Evolutionary conservation across 2,888 invertebrate species (phyloP).

Genomic region (Holacanthella duospinosa): DNA sequence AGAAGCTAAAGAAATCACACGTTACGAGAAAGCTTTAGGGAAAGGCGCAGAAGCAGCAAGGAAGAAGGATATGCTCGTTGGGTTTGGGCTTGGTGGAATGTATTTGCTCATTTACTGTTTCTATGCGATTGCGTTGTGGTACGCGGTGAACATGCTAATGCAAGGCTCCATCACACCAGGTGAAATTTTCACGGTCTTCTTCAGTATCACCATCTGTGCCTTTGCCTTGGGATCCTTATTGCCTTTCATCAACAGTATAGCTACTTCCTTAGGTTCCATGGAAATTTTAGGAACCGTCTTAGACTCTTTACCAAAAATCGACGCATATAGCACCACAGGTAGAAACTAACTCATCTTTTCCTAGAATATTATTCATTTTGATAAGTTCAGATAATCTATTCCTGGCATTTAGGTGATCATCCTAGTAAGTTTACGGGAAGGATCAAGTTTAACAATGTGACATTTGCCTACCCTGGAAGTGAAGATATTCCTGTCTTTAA

Average conservation of each 20-base stretch:
- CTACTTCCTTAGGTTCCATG: slow-evolving; percentile 66
- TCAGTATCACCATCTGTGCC: slow-evolving; percentile 56
- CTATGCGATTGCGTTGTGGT: slow-evolving; percentile 7
- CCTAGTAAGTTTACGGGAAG: slow-evolving; percentile 52
- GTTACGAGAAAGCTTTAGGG: slow-evolving; percentile 39
- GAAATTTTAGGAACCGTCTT: slow-evolving; percentile 45
- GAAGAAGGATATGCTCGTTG: neutral
- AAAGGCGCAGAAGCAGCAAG: neutral
- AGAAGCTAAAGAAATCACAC: slow-evolving; percentile 54
- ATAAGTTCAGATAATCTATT: too few relatives aligned
- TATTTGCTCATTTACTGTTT: slow-evolving; percentile 2
- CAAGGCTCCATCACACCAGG: neutral
- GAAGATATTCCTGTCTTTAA: slow-evolving; percentile 55
- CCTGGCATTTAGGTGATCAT: slow-evolving; percentile 42
- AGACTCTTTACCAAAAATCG: slow-evolving; percentile 43
- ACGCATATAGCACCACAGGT: slow-evolving; percentile 42
- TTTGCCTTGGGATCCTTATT: slow-evolving; percentile 56
- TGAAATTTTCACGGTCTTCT: slow-evolving; percentile 53
- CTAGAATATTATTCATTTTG: too few relatives aligned
- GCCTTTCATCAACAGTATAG: slow-evolving; percentile 67
- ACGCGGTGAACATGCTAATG: neutral
- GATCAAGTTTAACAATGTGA: slow-evolving; percentile 57
- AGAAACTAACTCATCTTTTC: too few relatives aligned
- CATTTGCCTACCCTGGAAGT: slow-evolving; percentile 67
- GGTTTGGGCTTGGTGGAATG: neutral